Base-by-base conservation (phyloP, 1,140 invertebrate genomes). In the Idris sp. region DNA sequence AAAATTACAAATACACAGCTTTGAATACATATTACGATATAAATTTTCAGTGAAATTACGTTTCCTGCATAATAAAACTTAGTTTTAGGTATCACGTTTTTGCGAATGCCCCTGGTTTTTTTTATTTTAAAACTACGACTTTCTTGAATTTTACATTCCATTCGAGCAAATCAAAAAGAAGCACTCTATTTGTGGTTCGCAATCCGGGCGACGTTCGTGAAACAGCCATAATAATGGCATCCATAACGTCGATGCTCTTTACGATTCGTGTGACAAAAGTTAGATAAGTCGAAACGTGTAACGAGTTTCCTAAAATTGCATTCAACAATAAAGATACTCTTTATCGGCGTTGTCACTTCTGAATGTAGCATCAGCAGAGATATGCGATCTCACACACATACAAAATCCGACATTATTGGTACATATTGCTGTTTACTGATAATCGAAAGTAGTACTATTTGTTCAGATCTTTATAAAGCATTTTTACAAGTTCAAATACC, bases 251-350 rank as follows among this genome's bases (percentile, higher is more conserved):
- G 51, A 38, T 41, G 51, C 72, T 68, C 54, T 74, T 67, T 74
- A 62, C 71, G 54, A 64, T 59, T 58, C 16, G 41, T 41, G 14
- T 54, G 48, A 41, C 62, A 62, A 67, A 56, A 62, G 62, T 74
- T 59, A 61, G 71, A 68, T 68, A 74, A 74, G 62, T 48, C 43
- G 43, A 59, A 53, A 25, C 58, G 13, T 43, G 61, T 75, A 75
- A 75, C 56, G 72, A 75, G 62, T 64, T 64, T 69, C 58, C 72
- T 58, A 75, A 75, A 68, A 75, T 75, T 69, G 51, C 64, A 59
- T 64, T 31, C 58, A 53, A 49, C 40, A 64, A 75, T 68, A 67
- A 54, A 59, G 53, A 51, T 38, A 40, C 31, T 22, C 22, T 49
- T 62, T 56, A 49, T 56, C 48, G 38, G 19, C 10, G 38, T 49